Evolutionary conservation across 2,888 invertebrate genomes (phyloP).

Genomic region (Tachina fera): DNA sequence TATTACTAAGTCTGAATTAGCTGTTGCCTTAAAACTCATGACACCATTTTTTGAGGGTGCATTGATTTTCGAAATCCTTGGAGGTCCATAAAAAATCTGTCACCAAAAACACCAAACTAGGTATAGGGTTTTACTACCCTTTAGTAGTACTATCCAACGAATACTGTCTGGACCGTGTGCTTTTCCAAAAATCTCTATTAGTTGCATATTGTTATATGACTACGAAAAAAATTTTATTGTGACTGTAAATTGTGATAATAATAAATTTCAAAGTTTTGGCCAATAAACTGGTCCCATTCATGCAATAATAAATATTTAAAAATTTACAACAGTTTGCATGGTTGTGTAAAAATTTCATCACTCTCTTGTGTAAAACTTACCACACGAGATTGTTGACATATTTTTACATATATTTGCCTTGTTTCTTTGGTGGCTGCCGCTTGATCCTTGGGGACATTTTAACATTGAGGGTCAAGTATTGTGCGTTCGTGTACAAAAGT

Average conservation of each 20-base stretch:
- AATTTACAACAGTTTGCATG: slow-evolving; percentile 41
- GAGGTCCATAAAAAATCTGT: too few relatives aligned
- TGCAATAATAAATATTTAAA: slow-evolving; percentile 38
- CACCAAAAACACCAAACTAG: too few relatives aligned
- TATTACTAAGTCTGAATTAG: too few relatives aligned
- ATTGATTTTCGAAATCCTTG: too few relatives aligned
- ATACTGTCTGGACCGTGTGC: too few relatives aligned
- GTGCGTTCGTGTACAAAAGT: background rate
- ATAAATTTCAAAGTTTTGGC: slow-evolving; percentile 6
- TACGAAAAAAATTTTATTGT: slow-evolving; percentile 3
- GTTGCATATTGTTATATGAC: too few relatives aligned
- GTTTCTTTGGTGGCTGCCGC: slow-evolving; percentile 1
- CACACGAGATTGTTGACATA: slow-evolving; percentile 45
- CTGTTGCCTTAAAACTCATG: too few relatives aligned
- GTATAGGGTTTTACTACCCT: too few relatives aligned
- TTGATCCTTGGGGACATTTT: slow-evolving; percentile 63
- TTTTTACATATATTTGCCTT: background rate
- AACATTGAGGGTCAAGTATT: slow-evolving; percentile 62
- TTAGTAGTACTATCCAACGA: too few relatives aligned
- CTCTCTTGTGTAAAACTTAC: background rate
- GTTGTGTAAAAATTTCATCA: slow-evolving; percentile 45
- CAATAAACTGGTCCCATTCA: slow-evolving; percentile 12
- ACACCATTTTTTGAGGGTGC: too few relatives aligned
- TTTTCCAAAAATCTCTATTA: too few relatives aligned
- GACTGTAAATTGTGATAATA: slow-evolving; percentile 5